Evolutionary conservation across 2,888 invertebrate genomes (phyloP), one percentile per base, ranked within the genome.

Genomic region (Linyphia triangularis): DNA sequence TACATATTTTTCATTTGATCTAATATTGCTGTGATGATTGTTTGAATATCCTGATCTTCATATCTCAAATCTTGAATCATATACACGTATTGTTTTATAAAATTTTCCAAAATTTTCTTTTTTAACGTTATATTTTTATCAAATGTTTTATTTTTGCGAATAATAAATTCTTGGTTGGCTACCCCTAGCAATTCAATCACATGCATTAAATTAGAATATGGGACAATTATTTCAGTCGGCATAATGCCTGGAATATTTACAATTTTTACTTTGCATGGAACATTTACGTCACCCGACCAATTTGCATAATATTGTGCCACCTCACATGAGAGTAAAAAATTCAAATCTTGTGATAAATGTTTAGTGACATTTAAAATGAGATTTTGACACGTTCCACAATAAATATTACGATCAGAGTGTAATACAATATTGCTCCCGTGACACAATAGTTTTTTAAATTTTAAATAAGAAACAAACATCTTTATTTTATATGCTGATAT

Each of bases 31-130:
- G 24, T 79, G 1, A 79, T 2, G 13, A 51, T 51, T 30, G 24
- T 28, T 67, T 79, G 30, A n/a, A 67, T 19, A 51, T 67, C 19
- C n/a, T 67, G 6, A 6, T 79, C 16, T 3, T 79, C 67, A 10
- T 30, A 30, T 67, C 67, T 16, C 51, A 79, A 67, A 19, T 22
- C n/a, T 7, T 79, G 0, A 10, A 67, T 30, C 67, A 79, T 67
- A 0, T 67, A 3, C 13, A 79, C 51, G 19, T 67, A 79, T 19
- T 78, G 26, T 40, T 79, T 43, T 3, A 79, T n/a, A 67, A 79
- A 79, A 57, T 30, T 67, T 43, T 79, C 79, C 19, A 79, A 79
- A 13, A 79, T 79, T 79, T 67, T 79, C 43, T 79, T 37, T 61
- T 75, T 30, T 61, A 75, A 37, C 1, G 59, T 2, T 2, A 16